Conservation (phyloP, 2,888 invertebrate genomes). For the Apodemia duryi region DNA sequence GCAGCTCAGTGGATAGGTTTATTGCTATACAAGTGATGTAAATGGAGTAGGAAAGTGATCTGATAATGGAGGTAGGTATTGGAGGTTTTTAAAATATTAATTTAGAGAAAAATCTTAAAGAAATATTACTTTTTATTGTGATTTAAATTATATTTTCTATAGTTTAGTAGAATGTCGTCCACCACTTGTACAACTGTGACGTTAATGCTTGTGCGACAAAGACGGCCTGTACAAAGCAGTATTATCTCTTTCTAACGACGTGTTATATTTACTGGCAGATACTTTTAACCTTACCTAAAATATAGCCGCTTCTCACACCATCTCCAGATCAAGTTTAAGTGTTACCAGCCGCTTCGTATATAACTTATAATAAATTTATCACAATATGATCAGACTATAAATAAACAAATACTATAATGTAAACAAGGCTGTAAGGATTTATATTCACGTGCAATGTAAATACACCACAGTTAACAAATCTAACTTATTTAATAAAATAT, state of each 20-base stretch:
- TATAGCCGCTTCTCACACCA: constrained; percentile 19
- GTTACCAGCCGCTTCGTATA: constrained; percentile 35
- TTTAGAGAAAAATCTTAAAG: too few relatives aligned
- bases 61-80: too few relatives aligned
- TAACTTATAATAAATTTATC: constrained; percentile 56
- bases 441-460: constrained; percentile 68
- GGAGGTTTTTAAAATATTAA: too few relatives aligned
- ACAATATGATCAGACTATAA: constrained; percentile 74
- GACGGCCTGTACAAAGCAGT: neutral
- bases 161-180: neutral
- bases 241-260: neutral
- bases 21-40: too few relatives aligned
- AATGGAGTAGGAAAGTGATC: too few relatives aligned
- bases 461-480: constrained; percentile 78
- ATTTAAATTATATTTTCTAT: neutral
- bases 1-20: too few relatives aligned
- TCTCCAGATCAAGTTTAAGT: constrained; percentile 33
- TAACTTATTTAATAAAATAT: constrained; percentile 73
- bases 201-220: neutral
- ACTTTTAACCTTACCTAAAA: constrained; percentile 9
- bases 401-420: constrained; percentile 55
- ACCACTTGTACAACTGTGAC: neutral
- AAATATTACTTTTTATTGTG: neutral
- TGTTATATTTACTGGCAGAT: neutral
- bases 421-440: constrained; percentile 68